Base-by-base conservation (phyloP, 2,888 invertebrate genomes). In the Hoplodrina blanda region DNA sequence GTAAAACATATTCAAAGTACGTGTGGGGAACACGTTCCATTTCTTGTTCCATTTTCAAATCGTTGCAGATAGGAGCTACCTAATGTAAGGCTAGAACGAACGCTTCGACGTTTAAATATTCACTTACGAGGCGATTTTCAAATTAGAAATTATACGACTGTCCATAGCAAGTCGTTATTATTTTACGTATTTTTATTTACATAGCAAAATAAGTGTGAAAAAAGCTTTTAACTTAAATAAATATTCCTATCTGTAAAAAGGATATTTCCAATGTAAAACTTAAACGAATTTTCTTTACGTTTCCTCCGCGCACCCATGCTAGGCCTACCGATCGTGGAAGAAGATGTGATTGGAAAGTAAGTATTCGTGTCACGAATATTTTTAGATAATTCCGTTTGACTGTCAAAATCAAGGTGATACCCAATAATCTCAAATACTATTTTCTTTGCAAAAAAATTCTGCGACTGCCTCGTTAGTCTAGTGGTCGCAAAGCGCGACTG, bases 41-140 rank as follows among this genome's bases (percentile, higher is more conserved):
- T 62, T 66, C 37, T 56, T 73, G 63, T 80, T 72, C 55, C 49
- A 71, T 70, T 84, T 80, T 72, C 62, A 54, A 80, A 74, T 64
- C 55, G 33, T 37, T 68, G 62, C 53, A 64, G 74, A 70, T 64
- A 62, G 25, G 55, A 55, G 54, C 37, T 55, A 5, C 25, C 25
- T 25, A 25, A 25, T 46, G 46, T 17, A 46, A 3, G 46, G 17
- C 46, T 46, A 17, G 17, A 6, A 46, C 17, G 17, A 46, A 1
- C 17, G 46, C 41, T 41, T 41, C 0, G 8, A 37, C 7, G 33
- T 11, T 6, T 37, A 37, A 37, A 37, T 1, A 7, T 8, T 37
- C 8, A 37, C 0, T 37, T 37, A 11, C n/a, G n/a, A n/a, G n/a
- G n/a, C n/a, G n/a, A 33, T 33, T 33, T 33, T 33, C 33, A 7